These are phyloP conservation scores for Smittia aterrima DNA, from an alignment of 2,888 invertebrate species.

Conservation along the genomic window DNA sequence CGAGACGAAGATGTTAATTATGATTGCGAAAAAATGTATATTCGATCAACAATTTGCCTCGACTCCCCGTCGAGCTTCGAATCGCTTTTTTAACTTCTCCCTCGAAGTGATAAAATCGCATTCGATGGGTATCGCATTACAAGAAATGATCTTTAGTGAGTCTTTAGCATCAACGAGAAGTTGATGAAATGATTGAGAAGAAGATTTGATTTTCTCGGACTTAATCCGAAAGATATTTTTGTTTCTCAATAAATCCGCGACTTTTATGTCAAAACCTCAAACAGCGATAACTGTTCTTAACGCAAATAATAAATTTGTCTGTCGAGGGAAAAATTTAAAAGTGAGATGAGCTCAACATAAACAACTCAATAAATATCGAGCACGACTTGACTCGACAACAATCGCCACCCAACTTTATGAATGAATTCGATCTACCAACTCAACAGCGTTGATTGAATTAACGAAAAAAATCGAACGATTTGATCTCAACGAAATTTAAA, in stretches of 20 bases:
- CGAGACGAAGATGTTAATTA: conserved; percentile 9
- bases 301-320: no score
- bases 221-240: no score
- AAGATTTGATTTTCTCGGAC: no score
- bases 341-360: no score
- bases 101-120: not conserved
- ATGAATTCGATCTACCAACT: no score
- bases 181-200: conserved; percentile 4
- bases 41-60: not conserved
- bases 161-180: not conserved
- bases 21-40: conserved; percentile 10
- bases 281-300: no score
- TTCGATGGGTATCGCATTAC: not conserved
- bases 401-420: no score
- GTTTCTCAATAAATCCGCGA: no score
- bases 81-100: not conserved
- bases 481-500: conserved; percentile 12
- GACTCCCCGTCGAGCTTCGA: not conserved
- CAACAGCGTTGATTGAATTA: conserved; percentile 11
- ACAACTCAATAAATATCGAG: no score
- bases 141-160: not conserved
- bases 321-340: no score
- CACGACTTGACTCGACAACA: no score
- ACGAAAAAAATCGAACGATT: conserved; percentile 4
- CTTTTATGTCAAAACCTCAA: no score